Evolutionary conservation across 2,797 vertebrate genomes (phyloP).

Genomic region (Sciaenops ocellatus): DNA sequence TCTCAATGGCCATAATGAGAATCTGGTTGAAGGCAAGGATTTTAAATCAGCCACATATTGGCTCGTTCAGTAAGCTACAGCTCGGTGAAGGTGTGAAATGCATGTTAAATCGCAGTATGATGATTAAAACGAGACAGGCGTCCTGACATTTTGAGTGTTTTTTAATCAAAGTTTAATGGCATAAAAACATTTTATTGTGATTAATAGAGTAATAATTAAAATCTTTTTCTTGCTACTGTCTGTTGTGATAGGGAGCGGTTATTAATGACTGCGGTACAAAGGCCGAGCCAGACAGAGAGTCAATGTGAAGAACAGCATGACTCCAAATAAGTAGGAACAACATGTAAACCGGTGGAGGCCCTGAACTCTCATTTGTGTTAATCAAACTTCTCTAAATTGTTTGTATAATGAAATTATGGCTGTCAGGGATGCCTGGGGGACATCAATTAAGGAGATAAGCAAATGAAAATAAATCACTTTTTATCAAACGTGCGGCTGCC

Average conservation of each 20-base stretch:
- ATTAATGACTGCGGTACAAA: constrained; percentile 48
- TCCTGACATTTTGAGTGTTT: not conserved
- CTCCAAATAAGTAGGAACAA: constrained; percentile 48
- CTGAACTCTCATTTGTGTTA: constrained; percentile 79
- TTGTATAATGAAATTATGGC: constrained; percentile 83
- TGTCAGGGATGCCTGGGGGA: constrained; percentile 70
- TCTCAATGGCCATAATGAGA: constrained; percentile 68
- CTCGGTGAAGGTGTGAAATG: constrained; percentile 36
- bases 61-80: constrained; percentile 18
- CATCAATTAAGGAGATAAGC: constrained; percentile 86
- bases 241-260: constrained; percentile 41
- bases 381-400: constrained; percentile 86
- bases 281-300: constrained; percentile 18
- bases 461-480: constrained; percentile 82
- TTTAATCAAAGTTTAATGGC: not conserved
- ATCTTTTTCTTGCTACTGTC: constrained; percentile 30
- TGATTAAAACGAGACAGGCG: constrained; percentile 18
- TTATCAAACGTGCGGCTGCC: constrained; percentile 65
- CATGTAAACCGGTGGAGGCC: constrained; percentile 50
- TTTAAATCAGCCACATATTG: constrained; percentile 49
- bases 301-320: constrained; percentile 45
- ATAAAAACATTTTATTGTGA: constrained; percentile 14
- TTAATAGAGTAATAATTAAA: constrained; percentile 52
- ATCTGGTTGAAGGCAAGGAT: constrained; percentile 37
- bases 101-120: constrained; percentile 23